These are phyloP conservation scores for Diarsia dahlii DNA, from an alignment of 2,888 invertebrate species.

Conservation along the genomic window DNA sequence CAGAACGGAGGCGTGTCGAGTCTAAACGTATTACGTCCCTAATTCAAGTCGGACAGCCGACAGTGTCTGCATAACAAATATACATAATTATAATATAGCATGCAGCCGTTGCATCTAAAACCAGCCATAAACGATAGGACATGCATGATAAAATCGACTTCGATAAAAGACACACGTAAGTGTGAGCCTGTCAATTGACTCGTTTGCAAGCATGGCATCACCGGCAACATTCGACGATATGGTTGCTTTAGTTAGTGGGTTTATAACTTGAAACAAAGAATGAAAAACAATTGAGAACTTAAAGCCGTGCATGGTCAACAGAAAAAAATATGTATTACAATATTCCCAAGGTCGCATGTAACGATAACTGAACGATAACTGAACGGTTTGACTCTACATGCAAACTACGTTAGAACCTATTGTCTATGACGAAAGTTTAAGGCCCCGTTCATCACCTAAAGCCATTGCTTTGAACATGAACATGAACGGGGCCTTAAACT, in stretches of 20 bases:
- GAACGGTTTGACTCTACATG: neutral
- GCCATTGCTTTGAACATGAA: too few species aligned
- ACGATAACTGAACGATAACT: neutral
- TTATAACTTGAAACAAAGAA: neutral
- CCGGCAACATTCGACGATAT: neutral
- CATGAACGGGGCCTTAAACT: too few species aligned
- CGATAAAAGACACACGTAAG: neutral
- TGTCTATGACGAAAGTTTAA: neutral
- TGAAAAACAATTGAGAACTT: too few species aligned
- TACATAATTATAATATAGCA: slow-evolving; percentile 5
- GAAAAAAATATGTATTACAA: neutral
- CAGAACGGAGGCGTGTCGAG: slow-evolving; percentile 27
- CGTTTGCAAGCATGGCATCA: neutral
- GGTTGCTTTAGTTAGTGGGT: neutral
- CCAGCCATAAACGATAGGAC: neutral
- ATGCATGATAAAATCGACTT: neutral
- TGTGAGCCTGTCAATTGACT: neutral
- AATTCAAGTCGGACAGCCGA: slow-evolving; percentile 43
- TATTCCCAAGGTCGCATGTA: neutral
- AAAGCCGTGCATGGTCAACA: too few species aligned
- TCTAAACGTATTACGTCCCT: slow-evolving; percentile 36
- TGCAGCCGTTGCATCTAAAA: slow-evolving; percentile 31
- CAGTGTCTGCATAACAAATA: slow-evolving; percentile 30
- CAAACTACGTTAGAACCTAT: neutral
- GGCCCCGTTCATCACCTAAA: neutral